phyloP scores from a whole-genome alignment of 2,113 vertebrate genomes.

The Coptodon rendalli region DNA sequence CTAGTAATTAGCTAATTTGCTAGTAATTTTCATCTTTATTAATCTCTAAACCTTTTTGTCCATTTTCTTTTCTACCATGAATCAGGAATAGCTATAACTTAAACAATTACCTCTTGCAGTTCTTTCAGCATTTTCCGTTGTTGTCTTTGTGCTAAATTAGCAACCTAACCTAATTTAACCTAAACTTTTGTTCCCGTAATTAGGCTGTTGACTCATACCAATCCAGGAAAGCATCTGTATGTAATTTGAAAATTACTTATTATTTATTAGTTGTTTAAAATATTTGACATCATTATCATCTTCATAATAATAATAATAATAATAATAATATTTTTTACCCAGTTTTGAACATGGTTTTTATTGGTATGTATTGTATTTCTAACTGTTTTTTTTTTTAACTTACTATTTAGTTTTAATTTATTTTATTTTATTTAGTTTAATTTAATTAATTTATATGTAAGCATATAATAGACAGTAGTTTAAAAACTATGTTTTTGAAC shows the following conservation, averaged over 20 bases:
- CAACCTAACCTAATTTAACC: background rate
- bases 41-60: background rate
- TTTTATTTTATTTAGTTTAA: background rate
- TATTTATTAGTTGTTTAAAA: background rate
- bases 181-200: background rate
- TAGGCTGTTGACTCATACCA: background rate
- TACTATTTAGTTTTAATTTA: background rate
- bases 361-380: background rate
- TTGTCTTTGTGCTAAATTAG: background rate
- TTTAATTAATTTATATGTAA: background rate
- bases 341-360: background rate
- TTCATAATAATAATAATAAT: background rate
- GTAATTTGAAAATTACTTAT: background rate
- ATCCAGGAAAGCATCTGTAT: rapidly evolving
- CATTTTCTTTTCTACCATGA: background rate
- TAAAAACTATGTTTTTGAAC: background rate
- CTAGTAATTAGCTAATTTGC: background rate
- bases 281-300: background rate
- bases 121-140: slow-evolving; percentile 25
- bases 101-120: slow-evolving; percentile 32
- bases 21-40: background rate
- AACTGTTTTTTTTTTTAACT: background rate
- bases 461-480: background rate
- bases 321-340: background rate
- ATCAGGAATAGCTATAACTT: background rate